Percentiles rank a stretch among this genome's conserved stretches.
Evolutionary conservation across 2,797 vertebrate species (phyloP).

Genomic region (Sebastolobus altivelis): DNA sequence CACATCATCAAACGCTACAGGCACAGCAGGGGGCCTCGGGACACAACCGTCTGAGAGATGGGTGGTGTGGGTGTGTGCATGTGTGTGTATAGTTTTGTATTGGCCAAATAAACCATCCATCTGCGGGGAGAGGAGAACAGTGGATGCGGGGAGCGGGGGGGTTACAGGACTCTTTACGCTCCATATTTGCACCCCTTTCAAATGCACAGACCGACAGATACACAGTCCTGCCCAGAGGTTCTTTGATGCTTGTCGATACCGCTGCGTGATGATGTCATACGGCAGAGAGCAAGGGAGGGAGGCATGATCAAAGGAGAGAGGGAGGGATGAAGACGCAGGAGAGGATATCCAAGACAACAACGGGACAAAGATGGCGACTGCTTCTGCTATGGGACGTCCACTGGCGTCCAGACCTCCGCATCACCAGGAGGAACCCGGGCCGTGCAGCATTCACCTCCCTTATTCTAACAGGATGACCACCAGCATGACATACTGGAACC

Average conservation of each 20-base stretch:
- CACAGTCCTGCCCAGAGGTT: slow-evolving; percentile 70
- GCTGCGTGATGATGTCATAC: slow-evolving; percentile 84
- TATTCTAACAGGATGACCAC: slow-evolving; percentile 65
- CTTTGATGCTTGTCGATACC: slow-evolving; percentile 83
- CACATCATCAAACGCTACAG: slow-evolving; percentile 77
- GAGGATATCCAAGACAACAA: slow-evolving; percentile 84
- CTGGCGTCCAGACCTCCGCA: slow-evolving; percentile 60
- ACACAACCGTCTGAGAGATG: slow-evolving; percentile 76
- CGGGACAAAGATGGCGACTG: slow-evolving; percentile 86
- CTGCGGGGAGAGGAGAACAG: slow-evolving; percentile 67
- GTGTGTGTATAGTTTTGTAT: slow-evolving; percentile 73
- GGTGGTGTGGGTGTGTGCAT: slow-evolving; percentile 72
- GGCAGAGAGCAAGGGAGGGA: slow-evolving; percentile 78
- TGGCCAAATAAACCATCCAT: slow-evolving; percentile 76
- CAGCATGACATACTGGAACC: slow-evolving; percentile 62
- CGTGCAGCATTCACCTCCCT: slow-evolving; percentile 6
- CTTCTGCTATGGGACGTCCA: slow-evolving; percentile 75
- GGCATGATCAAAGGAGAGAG: slow-evolving; percentile 79
- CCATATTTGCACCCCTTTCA: slow-evolving; percentile 77
- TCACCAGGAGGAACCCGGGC: slow-evolving; percentile 48
- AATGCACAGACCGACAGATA: slow-evolving; percentile 67
- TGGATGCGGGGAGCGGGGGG: slow-evolving; percentile 61
- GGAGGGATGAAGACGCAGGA: slow-evolving; percentile 81
- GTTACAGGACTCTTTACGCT: slow-evolving; percentile 65
- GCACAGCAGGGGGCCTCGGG: slow-evolving; percentile 81